Evolutionary conservation across 2,888 invertebrate genomes (phyloP), one percentile per base, ranked within the genome.

Genomic region (Flabesymbios commensalis): DNA sequence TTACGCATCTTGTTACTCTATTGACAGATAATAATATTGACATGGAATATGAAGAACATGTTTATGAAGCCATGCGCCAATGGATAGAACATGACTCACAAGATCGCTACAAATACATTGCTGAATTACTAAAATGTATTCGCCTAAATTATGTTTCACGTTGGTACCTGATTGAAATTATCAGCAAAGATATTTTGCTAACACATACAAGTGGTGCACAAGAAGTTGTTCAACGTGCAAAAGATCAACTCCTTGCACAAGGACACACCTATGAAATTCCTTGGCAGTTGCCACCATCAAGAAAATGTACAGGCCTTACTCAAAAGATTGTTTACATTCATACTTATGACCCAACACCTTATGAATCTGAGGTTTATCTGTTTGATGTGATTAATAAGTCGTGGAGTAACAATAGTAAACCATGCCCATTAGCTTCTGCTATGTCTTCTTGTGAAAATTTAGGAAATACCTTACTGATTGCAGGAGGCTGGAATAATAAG

Each of bases 11-110:
- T 19, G 63, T 74, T 26, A 60, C 58, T 42, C 78, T 78, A 57
- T 69, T 80, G 26, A 72, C 73, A 22, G 78, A 77, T 69, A 80
- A 81, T 65, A 71, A 73, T 59, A 76, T 80, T 29, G 81, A 81
- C 58, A 78, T 80, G 5, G 67, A 76, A 26, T 77, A 73, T 56
- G 81, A 81, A 59, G 79, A 79, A 48, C 76, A 73, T 22, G 77
- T 80, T 3, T 79, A 74, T 65, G 73, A 78, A 60, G 77, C 81
- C 33, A 74, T 79, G 33, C 74, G 75, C 65, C 68, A 69, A 41
- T 81, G 81, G 81, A 68, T 80, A 3, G 69, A 74, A n/a, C 74
- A 72, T 64, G 78, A 81, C 51, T 57, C 69, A 2, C 75, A 78
- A 7, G n/a, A 10, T 4, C 33, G 64, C 31, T 29, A 47, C 19